Conservation (phyloP, 1,140 invertebrate species). For the Eueides isabella region DNA sequence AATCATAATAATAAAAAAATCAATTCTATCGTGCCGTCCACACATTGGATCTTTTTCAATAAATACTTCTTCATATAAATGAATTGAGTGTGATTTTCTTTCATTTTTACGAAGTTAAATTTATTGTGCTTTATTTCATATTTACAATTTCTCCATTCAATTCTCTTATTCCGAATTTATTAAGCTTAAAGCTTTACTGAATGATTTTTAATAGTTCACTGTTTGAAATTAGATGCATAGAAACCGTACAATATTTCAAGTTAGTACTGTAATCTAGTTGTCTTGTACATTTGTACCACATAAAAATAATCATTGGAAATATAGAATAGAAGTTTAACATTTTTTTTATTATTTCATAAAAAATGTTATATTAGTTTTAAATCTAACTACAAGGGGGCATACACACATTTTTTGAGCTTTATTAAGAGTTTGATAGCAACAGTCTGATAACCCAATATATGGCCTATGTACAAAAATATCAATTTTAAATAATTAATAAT, state of each 20-base stretch:
- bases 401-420: neutral
- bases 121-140: neutral
- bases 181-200: neutral
- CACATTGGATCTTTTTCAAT: neutral
- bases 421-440: neutral
- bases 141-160: neutral
- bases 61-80: neutral
- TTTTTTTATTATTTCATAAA: neutral
- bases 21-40: conserved; percentile 5
- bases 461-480: conserved; percentile 8
- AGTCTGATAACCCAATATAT: neutral
- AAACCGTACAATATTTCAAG: neutral
- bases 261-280: neutral
- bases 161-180: conserved; percentile 1
- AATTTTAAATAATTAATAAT: neutral
- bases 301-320: neutral
- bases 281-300: neutral
- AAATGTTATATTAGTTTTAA: neutral
- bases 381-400: neutral
- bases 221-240: neutral
- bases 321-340: neutral
- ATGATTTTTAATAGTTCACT: neutral
- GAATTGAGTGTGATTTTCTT: neutral
- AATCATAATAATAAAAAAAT: neutral
- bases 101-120: neutral